Evolutionary conservation across 2,797 vertebrate genomes (phyloP).

Genomic region (Sebastes trivittatus): DNA sequence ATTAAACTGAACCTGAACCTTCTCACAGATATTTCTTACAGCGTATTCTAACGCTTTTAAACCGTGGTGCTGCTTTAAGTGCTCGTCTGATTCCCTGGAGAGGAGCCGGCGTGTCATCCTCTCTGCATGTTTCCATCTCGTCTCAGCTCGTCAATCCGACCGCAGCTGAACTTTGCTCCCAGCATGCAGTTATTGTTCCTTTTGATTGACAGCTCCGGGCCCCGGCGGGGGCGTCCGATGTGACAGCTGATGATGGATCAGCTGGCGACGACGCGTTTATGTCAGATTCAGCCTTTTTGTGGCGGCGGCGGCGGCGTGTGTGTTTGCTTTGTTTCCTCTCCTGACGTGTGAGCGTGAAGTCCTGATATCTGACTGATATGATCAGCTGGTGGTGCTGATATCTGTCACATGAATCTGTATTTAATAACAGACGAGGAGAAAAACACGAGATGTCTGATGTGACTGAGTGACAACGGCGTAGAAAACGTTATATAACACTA

Average conservation of each 20-base stretch:
- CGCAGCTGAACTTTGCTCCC: constrained; percentile 38
- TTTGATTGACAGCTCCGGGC: constrained; percentile 33
- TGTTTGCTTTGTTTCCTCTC: background rate
- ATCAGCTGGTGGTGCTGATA: background rate
- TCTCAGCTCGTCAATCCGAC: too few species aligned
- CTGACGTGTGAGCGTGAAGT: background rate
- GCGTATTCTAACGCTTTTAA: too few species aligned
- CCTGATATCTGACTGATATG: background rate
- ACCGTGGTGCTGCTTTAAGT: background rate
- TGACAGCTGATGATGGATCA: constrained; percentile 31
- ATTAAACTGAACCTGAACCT: too few species aligned
- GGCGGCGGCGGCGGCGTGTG: too few species aligned
- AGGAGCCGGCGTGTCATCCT: constrained; percentile 4
- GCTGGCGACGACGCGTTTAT: background rate
- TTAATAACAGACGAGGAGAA: background rate
- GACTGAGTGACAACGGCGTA: too few species aligned
- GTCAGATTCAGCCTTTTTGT: background rate
- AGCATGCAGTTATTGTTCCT: background rate
- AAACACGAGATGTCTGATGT: background rate
- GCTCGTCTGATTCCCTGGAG: background rate
- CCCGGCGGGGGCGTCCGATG: background rate
- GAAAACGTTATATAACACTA: too few species aligned
- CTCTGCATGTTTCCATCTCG: background rate
- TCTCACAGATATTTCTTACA: too few species aligned
- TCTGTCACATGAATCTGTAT: background rate